Base-by-base conservation (phyloP, 1,140 invertebrate species). In the Dermatophagoides farinae region DNA sequence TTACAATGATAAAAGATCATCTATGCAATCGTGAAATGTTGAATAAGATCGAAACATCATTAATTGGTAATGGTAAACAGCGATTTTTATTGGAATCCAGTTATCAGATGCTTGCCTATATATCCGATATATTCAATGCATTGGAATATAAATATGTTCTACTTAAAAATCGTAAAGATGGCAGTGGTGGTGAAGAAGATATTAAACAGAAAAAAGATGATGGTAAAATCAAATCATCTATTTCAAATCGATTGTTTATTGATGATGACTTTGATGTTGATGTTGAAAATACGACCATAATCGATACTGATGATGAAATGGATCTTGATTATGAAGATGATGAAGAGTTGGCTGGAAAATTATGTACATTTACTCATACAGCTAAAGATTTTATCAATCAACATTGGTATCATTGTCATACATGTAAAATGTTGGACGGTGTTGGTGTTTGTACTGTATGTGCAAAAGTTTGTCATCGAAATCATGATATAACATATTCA, bases 341-440 rank as follows among this genome's bases (percentile, higher is more conserved):
- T 71, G 91, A 97, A 71, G 88, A 85, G 8, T 74, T 97, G 67
- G 85, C 84, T 64, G 89, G 89, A 69, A 92, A 93, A 72, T 74
- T 97, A 1, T 98, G 93, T 71, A 97, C 92, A 0, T 98, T 92
- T 72, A 95, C 89, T 6, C 80, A 91, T 20, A 97, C 92, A 0
- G 86, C 92, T 68, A 92, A 92, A 71, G 92, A 97, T 71, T 98
- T 96, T 69, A 96, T 95, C 85, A 93, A 92, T 73, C 93, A 97
- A 65, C 80, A 82, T 68, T 81, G 80, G 80, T 97, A 97, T 73
- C 90, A 97, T 71, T 97, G 92, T 70, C 90, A 97, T 70, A 95
- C 90, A 0, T 97, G 93, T 71, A 88, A 87, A 68, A 96, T 98
- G 92, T 82, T 95, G 22, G 93, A 97, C 71, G 86, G 91, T 14